A percentile compares a stretch with the other conserved stretches of the same genome.
phyloP scores from a whole-genome alignment of 2,113 vertebrate genomes.

The Rallus limicola region DNA sequence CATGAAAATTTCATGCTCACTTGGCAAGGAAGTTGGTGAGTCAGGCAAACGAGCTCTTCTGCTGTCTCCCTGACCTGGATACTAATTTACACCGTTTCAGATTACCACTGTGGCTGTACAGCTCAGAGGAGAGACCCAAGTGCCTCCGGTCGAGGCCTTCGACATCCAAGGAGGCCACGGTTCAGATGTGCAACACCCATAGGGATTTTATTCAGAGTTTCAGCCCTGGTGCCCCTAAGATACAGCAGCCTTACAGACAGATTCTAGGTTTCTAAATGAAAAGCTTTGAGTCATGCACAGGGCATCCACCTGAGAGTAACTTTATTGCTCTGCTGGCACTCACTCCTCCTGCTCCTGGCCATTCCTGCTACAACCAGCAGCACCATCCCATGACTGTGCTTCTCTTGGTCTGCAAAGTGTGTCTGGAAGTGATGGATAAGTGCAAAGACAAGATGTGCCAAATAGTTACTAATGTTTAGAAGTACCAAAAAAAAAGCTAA shows the following conservation, averaged over 20 bases:
- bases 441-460: background rate
- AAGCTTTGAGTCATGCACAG: background rate
- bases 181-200: background rate
- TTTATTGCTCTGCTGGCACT: background rate
- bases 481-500: background rate
- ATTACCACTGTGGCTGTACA: background rate
- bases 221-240: background rate
- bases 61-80: background rate
- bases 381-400: background rate
- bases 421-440: background rate
- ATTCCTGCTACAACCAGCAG: background rate
- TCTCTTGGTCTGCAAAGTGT: background rate
- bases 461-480: background rate
- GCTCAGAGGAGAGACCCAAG: background rate
- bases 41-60: conserved; percentile 25
- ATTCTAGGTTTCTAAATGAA: background rate
- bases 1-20: conserved; percentile 57
- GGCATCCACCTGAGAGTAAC: background rate
- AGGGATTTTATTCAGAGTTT: background rate
- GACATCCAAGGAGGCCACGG: background rate
- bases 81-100: background rate
- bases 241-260: accelerated
- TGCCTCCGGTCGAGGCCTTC: background rate
- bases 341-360: background rate
- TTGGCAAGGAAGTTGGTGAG: conserved; percentile 53